Percentiles rank a stretch among this genome's conserved stretches.
These are phyloP conservation scores for Myiagra hebetior DNA, from an alignment of 2,113 vertebrate genomes.

Conservation along the genomic window DNA sequence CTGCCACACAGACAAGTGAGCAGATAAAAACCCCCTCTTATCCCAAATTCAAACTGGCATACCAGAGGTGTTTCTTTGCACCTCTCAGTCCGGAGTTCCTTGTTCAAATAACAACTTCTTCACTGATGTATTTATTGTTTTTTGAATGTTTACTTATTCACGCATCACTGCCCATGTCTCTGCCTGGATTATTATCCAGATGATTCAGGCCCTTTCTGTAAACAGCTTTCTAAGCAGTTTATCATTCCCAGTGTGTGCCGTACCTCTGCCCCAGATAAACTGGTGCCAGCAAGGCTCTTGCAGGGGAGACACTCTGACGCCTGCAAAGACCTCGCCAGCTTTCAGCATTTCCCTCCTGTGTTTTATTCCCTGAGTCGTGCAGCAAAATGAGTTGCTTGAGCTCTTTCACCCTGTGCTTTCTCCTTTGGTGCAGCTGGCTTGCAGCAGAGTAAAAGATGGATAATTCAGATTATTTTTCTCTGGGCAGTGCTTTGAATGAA, in stretches of 20 bases:
- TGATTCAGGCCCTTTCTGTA: neutral
- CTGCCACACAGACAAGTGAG: neutral
- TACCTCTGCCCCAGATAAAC: neutral
- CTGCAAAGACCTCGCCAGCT: neutral
- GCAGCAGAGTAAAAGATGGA: neutral
- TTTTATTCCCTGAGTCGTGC: neutral
- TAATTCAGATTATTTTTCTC: neutral
- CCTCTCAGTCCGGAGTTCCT: accelerated
- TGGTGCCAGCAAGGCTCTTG: neutral
- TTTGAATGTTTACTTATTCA: neutral
- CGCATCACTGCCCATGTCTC: neutral
- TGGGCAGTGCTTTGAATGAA: neutral
- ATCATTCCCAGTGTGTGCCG: neutral
- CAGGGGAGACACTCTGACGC: neutral
- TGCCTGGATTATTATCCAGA: neutral
- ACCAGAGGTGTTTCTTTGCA: neutral
- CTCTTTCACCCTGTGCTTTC: neutral
- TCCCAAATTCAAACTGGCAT: neutral
- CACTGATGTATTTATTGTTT: neutral
- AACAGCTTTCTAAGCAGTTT: neutral
- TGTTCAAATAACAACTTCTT: neutral
- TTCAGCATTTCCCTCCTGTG: neutral
- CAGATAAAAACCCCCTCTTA: neutral
- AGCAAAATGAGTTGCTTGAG: neutral
- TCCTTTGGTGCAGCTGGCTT: neutral